Percentiles rank a stretch among this genome's conserved stretches.
Conservation (phyloP, 1,140 invertebrate species). For the Saccostrea echinata region DNA sequence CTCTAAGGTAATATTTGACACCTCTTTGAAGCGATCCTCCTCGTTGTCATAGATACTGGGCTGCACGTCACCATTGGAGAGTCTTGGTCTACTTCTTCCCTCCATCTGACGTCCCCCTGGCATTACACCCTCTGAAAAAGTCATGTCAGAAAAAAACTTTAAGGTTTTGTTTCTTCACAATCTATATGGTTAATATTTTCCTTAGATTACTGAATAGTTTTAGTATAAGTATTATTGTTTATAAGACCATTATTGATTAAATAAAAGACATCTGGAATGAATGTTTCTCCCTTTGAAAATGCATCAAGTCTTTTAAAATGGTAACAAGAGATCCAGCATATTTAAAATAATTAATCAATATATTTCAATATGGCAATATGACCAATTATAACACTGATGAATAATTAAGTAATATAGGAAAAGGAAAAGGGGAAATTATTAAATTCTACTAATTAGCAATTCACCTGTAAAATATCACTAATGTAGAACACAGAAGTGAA, state of each 20-base stretch:
- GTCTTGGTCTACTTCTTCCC: slow-evolving; percentile 80
- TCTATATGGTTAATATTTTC: not conserved
- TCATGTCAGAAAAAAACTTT: not conserved
- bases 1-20: slow-evolving; percentile 47
- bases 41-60: slow-evolving; percentile 71
- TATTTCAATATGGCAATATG: too few species aligned
- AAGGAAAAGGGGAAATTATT: too few species aligned
- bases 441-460: too few species aligned
- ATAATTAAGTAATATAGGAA: too few species aligned
- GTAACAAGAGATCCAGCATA: not conserved
- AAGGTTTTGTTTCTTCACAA: not conserved
- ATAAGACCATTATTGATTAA: too few species aligned
- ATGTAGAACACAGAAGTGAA: too few species aligned
- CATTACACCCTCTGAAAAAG: slow-evolving; percentile 61
- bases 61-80: slow-evolving; percentile 76
- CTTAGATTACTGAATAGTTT: not conserved
- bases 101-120: slow-evolving; percentile 65
- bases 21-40: slow-evolving; percentile 77
- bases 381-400: too few species aligned
- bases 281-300: not conserved
- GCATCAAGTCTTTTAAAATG: not conserved
- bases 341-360: too few species aligned
- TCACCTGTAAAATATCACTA: too few species aligned
- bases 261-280: not conserved
- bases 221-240: not conserved